phyloP scores from a whole-genome alignment of 2,888 invertebrate species.

The Lottia gigantea region DNA sequence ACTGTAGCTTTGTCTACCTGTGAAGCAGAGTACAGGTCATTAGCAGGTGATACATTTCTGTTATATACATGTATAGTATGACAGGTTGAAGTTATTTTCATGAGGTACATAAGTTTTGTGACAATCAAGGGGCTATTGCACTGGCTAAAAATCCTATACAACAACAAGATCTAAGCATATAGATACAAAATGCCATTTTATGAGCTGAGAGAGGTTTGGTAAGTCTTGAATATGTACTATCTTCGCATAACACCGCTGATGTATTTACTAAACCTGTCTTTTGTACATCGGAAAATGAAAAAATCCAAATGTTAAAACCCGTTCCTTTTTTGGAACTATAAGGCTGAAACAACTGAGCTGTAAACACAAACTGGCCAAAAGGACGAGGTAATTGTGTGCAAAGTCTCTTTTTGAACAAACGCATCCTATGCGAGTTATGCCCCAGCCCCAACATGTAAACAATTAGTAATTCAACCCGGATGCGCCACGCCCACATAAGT shows the following conservation, averaged over 20 bases:
- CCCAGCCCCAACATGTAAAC: too few relatives aligned
- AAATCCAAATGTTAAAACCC: too few relatives aligned
- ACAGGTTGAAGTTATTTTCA: neutral
- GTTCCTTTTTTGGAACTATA: too few relatives aligned
- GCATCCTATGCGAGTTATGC: too few relatives aligned
- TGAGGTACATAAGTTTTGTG: too few relatives aligned
- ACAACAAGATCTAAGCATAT: slow-evolving; percentile 40
- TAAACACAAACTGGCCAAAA: too few relatives aligned
- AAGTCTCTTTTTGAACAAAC: too few relatives aligned
- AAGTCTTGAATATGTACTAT: neutral
- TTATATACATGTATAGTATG: slow-evolving; percentile 13
- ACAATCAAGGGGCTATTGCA: slow-evolving; percentile 34
- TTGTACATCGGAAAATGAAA: too few relatives aligned
- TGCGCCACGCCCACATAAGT: too few relatives aligned
- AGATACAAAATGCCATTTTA: slow-evolving; percentile 32
- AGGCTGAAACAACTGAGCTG: too few relatives aligned
- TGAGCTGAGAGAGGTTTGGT: neutral
- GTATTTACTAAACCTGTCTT: neutral
- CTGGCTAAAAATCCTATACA: slow-evolving; percentile 25
- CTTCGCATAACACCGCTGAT: neutral
- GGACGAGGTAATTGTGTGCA: too few relatives aligned
- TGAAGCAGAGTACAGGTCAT: slow-evolving; percentile 44
- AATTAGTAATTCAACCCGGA: too few relatives aligned
- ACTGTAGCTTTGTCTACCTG: slow-evolving; percentile 36
- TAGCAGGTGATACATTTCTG: slow-evolving; percentile 26